Percentiles rank a stretch among this genome's conserved stretches.
phyloP scores from a whole-genome alignment of 2,797 vertebrate species.

The Premnoplex brunnescens region DNA sequence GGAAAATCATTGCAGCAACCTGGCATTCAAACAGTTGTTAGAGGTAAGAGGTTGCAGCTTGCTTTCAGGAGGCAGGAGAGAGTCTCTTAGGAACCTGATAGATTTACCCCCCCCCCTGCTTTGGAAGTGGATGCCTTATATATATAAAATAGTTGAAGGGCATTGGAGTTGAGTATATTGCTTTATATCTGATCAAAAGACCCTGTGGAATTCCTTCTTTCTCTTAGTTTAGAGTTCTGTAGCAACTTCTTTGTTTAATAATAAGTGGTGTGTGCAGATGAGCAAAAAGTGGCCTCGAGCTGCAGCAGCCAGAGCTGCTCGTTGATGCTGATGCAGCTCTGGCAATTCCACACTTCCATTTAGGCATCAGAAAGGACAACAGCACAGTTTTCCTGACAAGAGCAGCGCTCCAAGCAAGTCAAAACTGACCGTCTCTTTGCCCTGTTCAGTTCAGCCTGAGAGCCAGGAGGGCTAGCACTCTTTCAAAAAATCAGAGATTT shows the following conservation, averaged over 20 bases:
- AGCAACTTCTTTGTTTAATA: not conserved
- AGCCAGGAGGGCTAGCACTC: not conserved
- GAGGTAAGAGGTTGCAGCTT: not conserved
- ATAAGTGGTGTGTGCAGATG: not conserved
- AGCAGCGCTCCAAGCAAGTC: rapidly evolving
- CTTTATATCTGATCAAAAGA: not conserved
- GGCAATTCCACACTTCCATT: not conserved
- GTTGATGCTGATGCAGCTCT: not conserved
- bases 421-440: not conserved
- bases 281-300: not conserved
- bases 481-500: not conserved
- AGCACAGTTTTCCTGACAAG: not conserved
- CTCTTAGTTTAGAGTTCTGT: not conserved
- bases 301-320: not conserved
- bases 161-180: not conserved
- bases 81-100: not conserved
- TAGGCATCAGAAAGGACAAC: not conserved
- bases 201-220: not conserved
- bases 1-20: not conserved
- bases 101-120: not conserved
- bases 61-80: not conserved
- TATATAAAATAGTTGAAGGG: not conserved
- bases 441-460: not conserved
- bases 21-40: not conserved
- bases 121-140: not conserved